Evolutionary conservation across 2,113 vertebrate species (phyloP).

Genomic region (Xiphophorus hellerii): DNA sequence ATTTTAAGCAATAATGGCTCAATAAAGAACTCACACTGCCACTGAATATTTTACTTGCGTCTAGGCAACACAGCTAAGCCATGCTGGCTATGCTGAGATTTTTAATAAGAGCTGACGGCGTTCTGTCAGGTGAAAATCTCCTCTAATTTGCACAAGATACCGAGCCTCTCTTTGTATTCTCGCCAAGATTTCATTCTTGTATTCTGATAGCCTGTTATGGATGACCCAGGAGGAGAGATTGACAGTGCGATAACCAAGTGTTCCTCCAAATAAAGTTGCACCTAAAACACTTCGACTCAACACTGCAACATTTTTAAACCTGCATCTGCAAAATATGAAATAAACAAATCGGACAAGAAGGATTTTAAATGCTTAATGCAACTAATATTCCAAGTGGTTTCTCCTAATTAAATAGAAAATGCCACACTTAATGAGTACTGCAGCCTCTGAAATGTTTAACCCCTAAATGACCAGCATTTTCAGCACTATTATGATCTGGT

Average conservation of each 20-base stretch:
- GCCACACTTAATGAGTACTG: background rate
- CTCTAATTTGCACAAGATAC: background rate
- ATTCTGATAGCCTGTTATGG: background rate
- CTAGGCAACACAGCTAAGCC: background rate
- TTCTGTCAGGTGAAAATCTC: background rate
- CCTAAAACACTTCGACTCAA: background rate
- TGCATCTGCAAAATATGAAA: background rate
- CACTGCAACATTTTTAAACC: background rate
- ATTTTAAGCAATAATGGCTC: background rate
- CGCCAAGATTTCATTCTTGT: background rate
- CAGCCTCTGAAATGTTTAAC: background rate
- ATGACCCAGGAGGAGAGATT: background rate
- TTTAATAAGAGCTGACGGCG: background rate
- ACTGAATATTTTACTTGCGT: background rate
- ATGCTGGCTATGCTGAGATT: background rate
- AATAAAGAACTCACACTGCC: background rate
- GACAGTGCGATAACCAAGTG: background rate
- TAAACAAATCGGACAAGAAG: background rate
- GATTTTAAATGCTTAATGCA: background rate
- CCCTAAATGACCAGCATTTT: background rate
- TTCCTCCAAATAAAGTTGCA: background rate
- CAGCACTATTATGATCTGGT: too few species aligned
- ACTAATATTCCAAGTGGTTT: background rate
- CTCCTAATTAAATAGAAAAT: background rate
- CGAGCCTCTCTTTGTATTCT: background rate